Base-by-base conservation (phyloP, 2,113 vertebrate genomes). In the Podarcis muralis region DNA sequence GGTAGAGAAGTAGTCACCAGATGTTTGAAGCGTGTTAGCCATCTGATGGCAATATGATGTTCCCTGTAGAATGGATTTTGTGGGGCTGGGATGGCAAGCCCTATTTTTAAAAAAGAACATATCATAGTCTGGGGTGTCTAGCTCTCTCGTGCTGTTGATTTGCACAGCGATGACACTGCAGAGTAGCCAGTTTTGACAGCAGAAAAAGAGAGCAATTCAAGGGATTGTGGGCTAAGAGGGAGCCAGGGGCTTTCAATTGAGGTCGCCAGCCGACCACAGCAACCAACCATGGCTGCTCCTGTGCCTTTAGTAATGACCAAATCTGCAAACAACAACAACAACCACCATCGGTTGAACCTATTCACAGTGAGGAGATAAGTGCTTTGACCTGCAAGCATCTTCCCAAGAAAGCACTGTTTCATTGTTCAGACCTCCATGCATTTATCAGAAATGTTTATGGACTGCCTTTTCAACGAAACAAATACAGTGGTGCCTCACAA, bases 1-100 rank as follows among this genome's bases (percentile, higher is more conserved):
- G 68, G 48, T 76, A 72, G 82, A 82, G 87, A 90, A 90, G 79
- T 81, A 88, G 68, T 3, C 89, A 48, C 79, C 76, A 85, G 20
- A 81, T n/a, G 40, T 30, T 76, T 65, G 35, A 43, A 48, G 62
- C 71, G 48, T 80, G 81, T 27, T 74, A 57, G 13, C 76, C 43
- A 81, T 91, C 32, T 79, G 78, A 92, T 68, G 6, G 68, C 65
- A 69, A 0, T n/a, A 88, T 62, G 71, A 57, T 6, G 40, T 88
- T 85, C 22, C 82, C n/a, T 22, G 13, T 0, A 37, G 74, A 37
- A 30, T 25, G 23, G 62, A 30, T 71, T 16, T 1, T 80, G 32
- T n/a, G 16, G n/a, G 27, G 16, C 0, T 4, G 18, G 35, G 27
- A 32, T 25, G 22, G 69, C 68, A 74, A 37, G 18, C 20, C 53